Evolutionary conservation across 2,888 invertebrate species (phyloP), one percentile per base, ranked within the genome.

Genomic region (Chalcis sispes): DNA sequence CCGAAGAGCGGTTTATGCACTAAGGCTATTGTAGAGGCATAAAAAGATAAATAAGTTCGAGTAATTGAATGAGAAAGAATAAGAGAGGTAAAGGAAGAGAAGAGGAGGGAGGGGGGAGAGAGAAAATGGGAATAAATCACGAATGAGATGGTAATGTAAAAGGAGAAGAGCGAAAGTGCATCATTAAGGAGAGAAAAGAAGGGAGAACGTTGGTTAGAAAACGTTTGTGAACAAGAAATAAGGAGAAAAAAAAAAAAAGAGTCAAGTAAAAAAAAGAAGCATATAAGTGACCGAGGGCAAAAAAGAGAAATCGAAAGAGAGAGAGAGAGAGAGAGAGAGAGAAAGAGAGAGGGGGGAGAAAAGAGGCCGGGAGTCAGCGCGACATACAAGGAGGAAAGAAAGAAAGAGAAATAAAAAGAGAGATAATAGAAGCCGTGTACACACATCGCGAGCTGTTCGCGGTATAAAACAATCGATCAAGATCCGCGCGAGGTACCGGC

Each of bases 381-480:
- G 76, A 76, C 67, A 76, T 73, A 78, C 70, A 76, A 66, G 77
- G 75, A 77, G 70, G 64, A 58, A 7, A 64, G 66, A 61, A 65
- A 72, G 74, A 56, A 73, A 70, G 77, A 65, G 73, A 67, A 56
- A 78, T 59, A 65, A 42, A 52, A 72, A 66, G 72, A 72, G 71
- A 79, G 77, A 69, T 54, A 75, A 79, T 54, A 70, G 70, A 64
- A 66, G 65, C 72, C 25, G 29, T 48, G 40, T 50, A 56, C 25
- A 50, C 48, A 64, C 77, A 66, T 56, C 61, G 81, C 32, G 15
- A 42, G 42, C 42, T 79, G 79, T 85, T 85, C 83, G 83, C 85
- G 84, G 87, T 87, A n/a, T n/a, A 87, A 88, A 87, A 88, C 88
- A 87, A 88, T 87, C 87, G 88, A 83, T 88, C 88, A 88, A 88